Evolutionary conservation across 2,888 invertebrate genomes (phyloP).

Genomic region (Flexamia atlantica): DNA sequence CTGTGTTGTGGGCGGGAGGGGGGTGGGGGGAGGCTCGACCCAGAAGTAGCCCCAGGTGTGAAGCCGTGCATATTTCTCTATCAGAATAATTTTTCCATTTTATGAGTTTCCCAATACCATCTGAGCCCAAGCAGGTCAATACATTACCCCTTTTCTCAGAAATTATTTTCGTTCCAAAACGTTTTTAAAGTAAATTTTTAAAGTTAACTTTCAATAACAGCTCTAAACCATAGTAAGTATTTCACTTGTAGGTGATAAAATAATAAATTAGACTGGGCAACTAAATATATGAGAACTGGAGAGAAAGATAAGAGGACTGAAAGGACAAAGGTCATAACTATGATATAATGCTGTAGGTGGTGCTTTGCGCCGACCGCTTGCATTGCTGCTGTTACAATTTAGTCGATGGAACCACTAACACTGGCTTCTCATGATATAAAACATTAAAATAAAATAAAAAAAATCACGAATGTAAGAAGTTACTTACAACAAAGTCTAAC

Average conservation of each 20-base stretch:
- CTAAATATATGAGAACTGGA: neutral
- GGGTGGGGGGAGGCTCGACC: no score
- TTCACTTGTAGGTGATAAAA: neutral
- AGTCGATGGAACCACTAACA: no score
- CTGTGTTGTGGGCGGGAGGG: no score
- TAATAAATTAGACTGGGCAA: neutral
- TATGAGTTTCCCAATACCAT: neutral
- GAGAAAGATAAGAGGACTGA: neutral
- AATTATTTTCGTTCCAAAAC: no score
- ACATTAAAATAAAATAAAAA: no score
- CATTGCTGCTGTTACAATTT: no score
- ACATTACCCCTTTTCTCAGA: neutral
- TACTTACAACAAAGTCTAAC: no score
- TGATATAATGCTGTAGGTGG: neutral
- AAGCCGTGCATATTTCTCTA: neutral
- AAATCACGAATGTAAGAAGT: no score
- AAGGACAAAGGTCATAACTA: neutral
- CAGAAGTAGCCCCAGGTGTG: neutral
- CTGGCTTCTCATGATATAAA: no score
- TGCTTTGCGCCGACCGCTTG: neutral
- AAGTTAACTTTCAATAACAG: no score
- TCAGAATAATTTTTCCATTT: neutral
- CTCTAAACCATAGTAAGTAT: no score
- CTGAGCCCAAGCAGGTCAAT: neutral
- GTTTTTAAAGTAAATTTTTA: no score